Conservation (phyloP, 2,113 vertebrate species). For the Trematocara variabile region DNA sequence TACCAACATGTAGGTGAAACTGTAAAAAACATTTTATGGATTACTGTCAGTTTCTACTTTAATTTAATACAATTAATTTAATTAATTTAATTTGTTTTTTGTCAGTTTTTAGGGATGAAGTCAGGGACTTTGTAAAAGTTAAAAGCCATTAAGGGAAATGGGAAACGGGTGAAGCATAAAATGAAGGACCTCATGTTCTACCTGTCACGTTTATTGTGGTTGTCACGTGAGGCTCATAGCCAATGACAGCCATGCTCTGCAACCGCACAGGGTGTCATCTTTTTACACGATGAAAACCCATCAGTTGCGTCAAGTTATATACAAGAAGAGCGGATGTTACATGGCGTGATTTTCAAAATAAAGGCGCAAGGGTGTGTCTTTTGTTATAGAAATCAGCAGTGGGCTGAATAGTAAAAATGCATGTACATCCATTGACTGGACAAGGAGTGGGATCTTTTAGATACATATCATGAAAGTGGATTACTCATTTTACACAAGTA, state of each 20-base stretch:
- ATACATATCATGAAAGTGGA: background rate
- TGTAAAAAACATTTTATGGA: background rate
- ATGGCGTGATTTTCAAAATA: background rate
- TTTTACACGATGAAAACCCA: background rate
- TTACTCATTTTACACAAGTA: background rate
- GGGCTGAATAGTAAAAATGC: background rate
- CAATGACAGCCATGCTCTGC: conserved; percentile 26
- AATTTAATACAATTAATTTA: background rate
- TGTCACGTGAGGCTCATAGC: conserved; percentile 48
- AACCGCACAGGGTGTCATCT: conserved; percentile 23
- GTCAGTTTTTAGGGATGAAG: background rate
- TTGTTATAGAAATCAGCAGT: background rate
- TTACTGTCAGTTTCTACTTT: background rate
- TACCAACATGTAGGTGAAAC: background rate
- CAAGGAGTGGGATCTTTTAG: background rate
- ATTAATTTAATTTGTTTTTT: too few relatives aligned
- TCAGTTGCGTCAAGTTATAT: background rate
- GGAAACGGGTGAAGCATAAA: background rate
- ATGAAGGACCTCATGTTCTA: background rate
- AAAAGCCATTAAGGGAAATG: background rate
- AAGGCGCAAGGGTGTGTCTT: background rate
- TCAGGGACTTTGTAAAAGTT: background rate
- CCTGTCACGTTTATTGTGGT: conserved; percentile 20
- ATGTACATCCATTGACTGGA: background rate
- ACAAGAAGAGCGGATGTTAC: background rate